Percentiles rank a stretch among this genome's conserved stretches.
Evolutionary conservation across 2,113 vertebrate species (phyloP).

Genomic region (Rhadina sibilatrix): DNA sequence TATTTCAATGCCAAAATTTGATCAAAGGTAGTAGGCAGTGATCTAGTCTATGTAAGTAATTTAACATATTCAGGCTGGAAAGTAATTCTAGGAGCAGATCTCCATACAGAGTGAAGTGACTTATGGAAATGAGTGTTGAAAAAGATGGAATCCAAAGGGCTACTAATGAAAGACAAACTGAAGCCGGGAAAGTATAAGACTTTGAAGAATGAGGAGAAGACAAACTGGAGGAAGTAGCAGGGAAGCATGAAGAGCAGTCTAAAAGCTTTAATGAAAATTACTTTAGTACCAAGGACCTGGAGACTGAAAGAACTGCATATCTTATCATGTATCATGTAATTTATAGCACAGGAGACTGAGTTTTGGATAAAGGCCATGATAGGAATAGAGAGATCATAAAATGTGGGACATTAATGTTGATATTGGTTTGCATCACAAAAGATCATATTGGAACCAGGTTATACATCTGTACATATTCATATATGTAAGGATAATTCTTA

Average conservation of each 20-base stretch:
- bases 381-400: background rate
- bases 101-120: background rate
- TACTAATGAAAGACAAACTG: background rate
- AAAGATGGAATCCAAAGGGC: background rate
- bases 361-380: background rate
- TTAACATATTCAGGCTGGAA: background rate
- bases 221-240: background rate
- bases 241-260: background rate
- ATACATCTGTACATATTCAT: background rate
- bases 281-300: background rate
- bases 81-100: background rate
- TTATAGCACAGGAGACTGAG: background rate
- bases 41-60: background rate
- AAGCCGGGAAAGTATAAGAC: background rate
- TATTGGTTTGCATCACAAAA: background rate
- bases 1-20: background rate
- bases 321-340: background rate
- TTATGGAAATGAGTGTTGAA: background rate
- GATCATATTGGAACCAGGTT: background rate
- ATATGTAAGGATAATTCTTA: background rate
- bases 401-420: background rate
- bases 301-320: background rate
- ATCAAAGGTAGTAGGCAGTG: background rate
- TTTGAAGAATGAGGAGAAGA: background rate
- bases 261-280: background rate